Conservation (phyloP, 2,888 invertebrate species). For the Megalurothrips usitatus region DNA sequence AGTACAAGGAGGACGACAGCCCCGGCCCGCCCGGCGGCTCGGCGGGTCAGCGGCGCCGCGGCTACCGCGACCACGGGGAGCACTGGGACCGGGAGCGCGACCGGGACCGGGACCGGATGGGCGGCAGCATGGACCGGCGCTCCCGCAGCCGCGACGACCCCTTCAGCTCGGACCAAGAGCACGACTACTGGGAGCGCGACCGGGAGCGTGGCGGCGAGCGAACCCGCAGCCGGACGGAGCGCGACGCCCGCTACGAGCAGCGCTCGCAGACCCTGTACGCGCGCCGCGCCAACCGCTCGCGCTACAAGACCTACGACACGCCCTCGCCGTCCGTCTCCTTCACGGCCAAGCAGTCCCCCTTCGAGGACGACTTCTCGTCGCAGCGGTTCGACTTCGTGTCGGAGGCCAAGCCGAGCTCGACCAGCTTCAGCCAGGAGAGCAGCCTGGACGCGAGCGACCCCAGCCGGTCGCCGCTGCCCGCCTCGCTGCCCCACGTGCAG, state of each 20-base stretch:
- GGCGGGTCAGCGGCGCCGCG: not conserved
- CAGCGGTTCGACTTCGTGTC: slow-evolving; percentile 47
- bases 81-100: slow-evolving; percentile 42
- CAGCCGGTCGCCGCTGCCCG: slow-evolving; percentile 40
- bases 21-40: not conserved
- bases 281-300: slow-evolving; percentile 44
- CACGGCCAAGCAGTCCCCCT: slow-evolving; percentile 48
- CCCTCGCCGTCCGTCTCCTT: not conserved
- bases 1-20: slow-evolving; percentile 22
- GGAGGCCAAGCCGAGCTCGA: slow-evolving; percentile 39
- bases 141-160: slow-evolving; percentile 10
- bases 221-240: slow-evolving; percentile 51
- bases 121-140: slow-evolving; percentile 20
- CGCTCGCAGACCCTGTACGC: slow-evolving; percentile 39
- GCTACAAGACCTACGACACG: slow-evolving; percentile 43
- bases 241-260: slow-evolving; percentile 45
- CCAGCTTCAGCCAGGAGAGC: slow-evolving; percentile 39
- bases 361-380: slow-evolving; percentile 56
- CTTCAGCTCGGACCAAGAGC: slow-evolving; percentile 38
- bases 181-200: slow-evolving; percentile 49
- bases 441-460: slow-evolving; percentile 40
- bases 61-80: not conserved
- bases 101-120: slow-evolving; percentile 32
- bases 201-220: slow-evolving; percentile 46
- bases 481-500: slow-evolving; percentile 41